phyloP scores from a whole-genome alignment of 2,797 vertebrate species.

The Peromyscus eremicus region DNA sequence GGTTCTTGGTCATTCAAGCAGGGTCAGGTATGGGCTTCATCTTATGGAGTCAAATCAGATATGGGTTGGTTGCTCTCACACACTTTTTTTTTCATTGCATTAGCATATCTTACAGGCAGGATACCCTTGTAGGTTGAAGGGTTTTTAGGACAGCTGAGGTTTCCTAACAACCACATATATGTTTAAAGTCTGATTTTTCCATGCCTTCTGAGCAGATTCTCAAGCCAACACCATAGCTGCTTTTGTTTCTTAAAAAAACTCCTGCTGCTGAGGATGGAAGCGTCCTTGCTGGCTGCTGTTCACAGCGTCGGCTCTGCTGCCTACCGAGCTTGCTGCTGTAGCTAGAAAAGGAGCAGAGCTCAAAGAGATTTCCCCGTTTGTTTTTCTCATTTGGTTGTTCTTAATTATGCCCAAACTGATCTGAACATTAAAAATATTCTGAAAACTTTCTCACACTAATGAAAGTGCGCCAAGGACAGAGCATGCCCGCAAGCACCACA shows the following conservation, averaged over 20 bases:
- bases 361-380: background rate
- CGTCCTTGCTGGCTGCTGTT: background rate
- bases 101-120: background rate
- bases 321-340: background rate
- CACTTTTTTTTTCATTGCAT: background rate
- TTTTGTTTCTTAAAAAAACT: background rate
- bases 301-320: background rate
- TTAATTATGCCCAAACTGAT: conserved; percentile 46
- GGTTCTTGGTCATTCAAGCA: background rate
- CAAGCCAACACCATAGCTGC: background rate
- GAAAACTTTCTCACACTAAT: background rate
- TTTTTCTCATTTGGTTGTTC: conserved; percentile 17
- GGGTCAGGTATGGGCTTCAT: background rate
- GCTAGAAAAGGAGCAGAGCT: background rate
- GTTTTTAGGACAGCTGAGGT: background rate
- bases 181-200: background rate
- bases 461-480: background rate
- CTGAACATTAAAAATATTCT: conserved; percentile 9
- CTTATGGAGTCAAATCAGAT: background rate
- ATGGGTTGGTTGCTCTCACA: too few species aligned
- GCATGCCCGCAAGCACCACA: background rate
- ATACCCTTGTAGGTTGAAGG: background rate
- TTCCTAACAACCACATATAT: background rate
- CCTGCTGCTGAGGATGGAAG: background rate
- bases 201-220: background rate